phyloP scores from a whole-genome alignment of 30 jellyfish, hydroid and myxozoan species.

The Hydractinia echinata region DNA sequence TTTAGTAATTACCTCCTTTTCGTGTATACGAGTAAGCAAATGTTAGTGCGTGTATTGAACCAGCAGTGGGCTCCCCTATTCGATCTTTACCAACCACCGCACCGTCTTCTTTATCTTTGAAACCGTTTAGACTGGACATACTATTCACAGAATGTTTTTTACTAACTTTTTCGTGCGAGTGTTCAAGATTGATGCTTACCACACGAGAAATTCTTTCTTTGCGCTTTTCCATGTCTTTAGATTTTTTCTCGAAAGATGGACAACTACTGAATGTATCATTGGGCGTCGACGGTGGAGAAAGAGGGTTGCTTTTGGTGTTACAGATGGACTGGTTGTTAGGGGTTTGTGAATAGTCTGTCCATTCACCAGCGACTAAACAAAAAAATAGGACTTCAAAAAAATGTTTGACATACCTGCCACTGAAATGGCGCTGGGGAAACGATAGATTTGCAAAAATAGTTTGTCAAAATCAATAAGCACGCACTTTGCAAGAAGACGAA shows the following conservation, averaged over 20 bases:
- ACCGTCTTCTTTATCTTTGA: slow-evolving; percentile 84
- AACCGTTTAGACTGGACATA: slow-evolving; percentile 33
- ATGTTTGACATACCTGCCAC: neutral
- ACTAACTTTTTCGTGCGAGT: slow-evolving; percentile 46
- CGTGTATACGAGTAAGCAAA: slow-evolving; percentile 75
- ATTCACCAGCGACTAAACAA: slow-evolving; percentile 30
- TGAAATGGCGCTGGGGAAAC: no score
- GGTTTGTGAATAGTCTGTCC: slow-evolving; percentile 20
- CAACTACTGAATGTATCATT: neutral
- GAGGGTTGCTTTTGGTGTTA: neutral
- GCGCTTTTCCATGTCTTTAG: neutral
- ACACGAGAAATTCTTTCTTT: slow-evolving; percentile 17
- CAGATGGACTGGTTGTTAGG: neutral
- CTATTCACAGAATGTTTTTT: slow-evolving; percentile 39
- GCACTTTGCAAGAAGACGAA: no score
- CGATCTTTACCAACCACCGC: slow-evolving; percentile 4
- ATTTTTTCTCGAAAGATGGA: neutral
- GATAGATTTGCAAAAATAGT: no score
- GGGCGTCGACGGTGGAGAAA: neutral
- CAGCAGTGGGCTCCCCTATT: slow-evolving; percentile 64
- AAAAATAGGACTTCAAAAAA: neutral
- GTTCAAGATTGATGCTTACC: neutral
- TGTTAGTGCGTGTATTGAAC: slow-evolving; percentile 49
- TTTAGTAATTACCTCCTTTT: slow-evolving; percentile 65
- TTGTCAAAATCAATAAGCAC: no score